A percentile compares a stretch with the other conserved stretches of the same genome.
Conservation (phyloP, 2,888 invertebrate species). For the Scrobipalpa atriplicella region DNA sequence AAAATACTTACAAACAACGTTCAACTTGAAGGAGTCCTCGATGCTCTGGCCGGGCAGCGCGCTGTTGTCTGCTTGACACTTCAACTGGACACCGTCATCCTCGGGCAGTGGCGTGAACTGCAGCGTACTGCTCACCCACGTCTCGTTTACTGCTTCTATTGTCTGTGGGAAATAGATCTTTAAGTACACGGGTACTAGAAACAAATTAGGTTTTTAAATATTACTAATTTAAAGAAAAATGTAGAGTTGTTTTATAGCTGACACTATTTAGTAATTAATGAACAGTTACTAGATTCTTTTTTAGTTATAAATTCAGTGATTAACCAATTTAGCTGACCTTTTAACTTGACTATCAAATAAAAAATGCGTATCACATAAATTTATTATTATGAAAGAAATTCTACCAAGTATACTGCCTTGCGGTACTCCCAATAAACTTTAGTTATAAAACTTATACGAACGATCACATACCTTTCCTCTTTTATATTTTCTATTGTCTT, state of each 20-base stretch:
- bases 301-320: too few relatives aligned
- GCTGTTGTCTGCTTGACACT: slow-evolving; percentile 93
- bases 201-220: too few relatives aligned
- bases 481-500: slow-evolving; percentile 90
- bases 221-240: neutral
- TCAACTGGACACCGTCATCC: slow-evolving; percentile 92
- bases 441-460: slow-evolving; percentile 35
- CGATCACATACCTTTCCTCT: slow-evolving; percentile 85
- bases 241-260: too few relatives aligned
- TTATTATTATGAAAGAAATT: neutral
- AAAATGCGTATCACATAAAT: too few relatives aligned
- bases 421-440: neutral
- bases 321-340: too few relatives aligned
- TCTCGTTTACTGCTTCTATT: slow-evolving; percentile 85
- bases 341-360: too few relatives aligned
- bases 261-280: too few relatives aligned
- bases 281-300: too few relatives aligned
- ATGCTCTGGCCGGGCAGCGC: slow-evolving; percentile 88
- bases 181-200: too few relatives aligned
- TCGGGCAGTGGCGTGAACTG: slow-evolving; percentile 92
- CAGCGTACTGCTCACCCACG: slow-evolving; percentile 89
- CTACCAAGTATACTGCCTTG: neutral
- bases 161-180: slow-evolving; percentile 68
- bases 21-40: slow-evolving; percentile 91
- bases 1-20: slow-evolving; percentile 93